These are phyloP conservation scores for Cyclophora punctaria DNA, from an alignment of 2,888 invertebrate genomes.

Conservation along the genomic window DNA sequence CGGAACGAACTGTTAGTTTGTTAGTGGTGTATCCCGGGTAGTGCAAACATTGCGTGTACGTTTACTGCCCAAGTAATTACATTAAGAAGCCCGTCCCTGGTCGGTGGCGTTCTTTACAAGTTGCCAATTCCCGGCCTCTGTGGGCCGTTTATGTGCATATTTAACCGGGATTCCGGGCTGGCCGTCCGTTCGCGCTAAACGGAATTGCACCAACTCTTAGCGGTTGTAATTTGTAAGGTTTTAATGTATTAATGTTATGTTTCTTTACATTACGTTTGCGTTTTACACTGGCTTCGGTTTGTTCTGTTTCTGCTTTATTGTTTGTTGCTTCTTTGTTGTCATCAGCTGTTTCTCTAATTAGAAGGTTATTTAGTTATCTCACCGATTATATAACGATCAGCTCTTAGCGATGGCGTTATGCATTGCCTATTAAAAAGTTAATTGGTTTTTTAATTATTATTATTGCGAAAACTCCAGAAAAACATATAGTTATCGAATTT, in stretches of 20 bases:
- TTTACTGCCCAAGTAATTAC: slow-evolving; percentile 41
- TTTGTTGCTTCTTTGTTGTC: too few relatives aligned
- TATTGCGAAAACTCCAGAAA: too few relatives aligned
- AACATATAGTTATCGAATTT: too few relatives aligned
- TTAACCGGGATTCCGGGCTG: slow-evolving; percentile 37
- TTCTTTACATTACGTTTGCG: slow-evolving; percentile 3
- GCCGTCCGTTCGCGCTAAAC: slow-evolving; percentile 16
- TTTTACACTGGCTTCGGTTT: too few relatives aligned
- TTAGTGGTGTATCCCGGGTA: slow-evolving; percentile 7
- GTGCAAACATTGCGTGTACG: slow-evolving; percentile 23
- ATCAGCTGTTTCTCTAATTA: too few relatives aligned
- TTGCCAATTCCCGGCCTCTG: slow-evolving; percentile 39
- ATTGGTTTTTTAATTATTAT: too few relatives aligned
- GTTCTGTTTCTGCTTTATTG: too few relatives aligned
- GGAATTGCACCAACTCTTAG: slow-evolving; percentile 32
- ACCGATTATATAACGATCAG: too few relatives aligned
- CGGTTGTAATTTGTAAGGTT: slow-evolving; percentile 29
- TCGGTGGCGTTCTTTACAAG: slow-evolving; percentile 35
- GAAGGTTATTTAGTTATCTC: too few relatives aligned
- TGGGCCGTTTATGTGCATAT: slow-evolving; percentile 50
- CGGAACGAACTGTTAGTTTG: slow-evolving; percentile 23
- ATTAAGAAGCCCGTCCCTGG: slow-evolving; percentile 40
- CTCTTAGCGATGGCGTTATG: too few relatives aligned
- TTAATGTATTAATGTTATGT: slow-evolving; percentile 20
- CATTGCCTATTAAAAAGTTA: too few relatives aligned